Conservation (phyloP, 2,888 invertebrate species). For the Cheilosia soror region DNA sequence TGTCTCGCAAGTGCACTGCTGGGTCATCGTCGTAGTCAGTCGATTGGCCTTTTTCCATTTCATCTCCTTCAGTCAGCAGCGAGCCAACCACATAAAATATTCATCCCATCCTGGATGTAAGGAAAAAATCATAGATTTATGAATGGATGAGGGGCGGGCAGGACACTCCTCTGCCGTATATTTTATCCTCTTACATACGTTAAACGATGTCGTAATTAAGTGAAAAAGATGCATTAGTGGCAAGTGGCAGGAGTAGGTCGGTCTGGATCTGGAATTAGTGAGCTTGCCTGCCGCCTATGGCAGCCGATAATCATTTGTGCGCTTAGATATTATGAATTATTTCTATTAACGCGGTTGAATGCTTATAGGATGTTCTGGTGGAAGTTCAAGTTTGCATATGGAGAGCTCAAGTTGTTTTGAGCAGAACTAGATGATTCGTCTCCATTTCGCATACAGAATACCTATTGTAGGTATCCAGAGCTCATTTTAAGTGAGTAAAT, state of each 20-base stretch:
- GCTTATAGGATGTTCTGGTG: conserved; percentile 24
- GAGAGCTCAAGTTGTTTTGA: neutral
- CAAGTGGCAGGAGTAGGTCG: conserved; percentile 38
- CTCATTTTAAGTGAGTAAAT: no score
- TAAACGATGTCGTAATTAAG: conserved; percentile 76
- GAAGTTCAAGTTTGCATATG: conserved; percentile 36
- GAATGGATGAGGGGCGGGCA: conserved; percentile 34
- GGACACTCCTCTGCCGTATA: conserved; percentile 33
- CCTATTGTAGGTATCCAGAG: no score
- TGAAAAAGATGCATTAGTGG: conserved; percentile 69
- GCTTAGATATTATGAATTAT: conserved; percentile 73
- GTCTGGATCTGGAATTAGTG: conserved; percentile 2
- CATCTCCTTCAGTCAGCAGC: conserved; percentile 54
- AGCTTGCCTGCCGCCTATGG: conserved; percentile 52
- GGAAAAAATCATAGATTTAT: conserved; percentile 62
- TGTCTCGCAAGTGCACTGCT: conserved; percentile 56
- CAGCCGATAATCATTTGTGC: conserved; percentile 72
- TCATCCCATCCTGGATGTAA: conserved; percentile 62
- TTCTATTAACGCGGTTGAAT: conserved; percentile 10
- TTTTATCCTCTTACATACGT: conserved; percentile 71
- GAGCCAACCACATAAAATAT: conserved; percentile 64
- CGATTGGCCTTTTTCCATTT: conserved; percentile 74
- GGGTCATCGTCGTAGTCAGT: conserved; percentile 38
- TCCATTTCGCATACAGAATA: no score
- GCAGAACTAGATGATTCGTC: neutral